Base-by-base conservation (phyloP, 2,888 invertebrate genomes). In the Mycalesis mineus region DNA sequence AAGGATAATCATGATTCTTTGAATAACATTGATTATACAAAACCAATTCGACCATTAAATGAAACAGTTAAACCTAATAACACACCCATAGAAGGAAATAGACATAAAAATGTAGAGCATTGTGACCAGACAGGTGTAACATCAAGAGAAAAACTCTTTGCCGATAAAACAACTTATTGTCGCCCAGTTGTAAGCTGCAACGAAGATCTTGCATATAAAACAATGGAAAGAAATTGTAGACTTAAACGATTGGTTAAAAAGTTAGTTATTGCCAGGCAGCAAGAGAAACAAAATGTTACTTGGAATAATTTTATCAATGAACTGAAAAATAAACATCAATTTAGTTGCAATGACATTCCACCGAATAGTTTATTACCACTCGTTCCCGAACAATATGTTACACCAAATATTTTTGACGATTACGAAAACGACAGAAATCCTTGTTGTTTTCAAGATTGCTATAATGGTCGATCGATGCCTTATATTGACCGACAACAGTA, bases 291-390 rank as follows among this genome's bases (percentile, higher is more conserved):
- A 50, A 71, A 66, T 44, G 75, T 78, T 56, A 64, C 70, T 1
- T 84, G 82, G 80, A 80, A 82, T 60, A 82, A 79, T 54, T 84
- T 78, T 45, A 80, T 88, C n/a, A 80, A 81, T 41, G 69, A 76
- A 37, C 67, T 84, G 36, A 80, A 77, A 60, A 77, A 71, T 55
- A 85, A 76, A 65, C 77, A 83, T 50, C 56, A 53, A 6, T 31
- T 28, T 11, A 54, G 22, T 41, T 8, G 7, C 4, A 49, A 28
- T 60, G 63, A 63, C 49, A 57, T 61, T 15, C 9, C 14, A 33
- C 13, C n/a, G 11, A 11, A 36, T n/a, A n/a, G n/a, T n/a, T n/a
- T n/a, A n/a, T 8, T n/a, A 14, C 17, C 31, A 33, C 49, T 13
- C 5, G 33, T 44, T 9, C 15, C 22, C 8, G 42, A 55, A n/a